These are phyloP conservation scores for Oncorhynchus tshawytscha DNA, from an alignment of 2,113 vertebrate genomes.

Conservation along the genomic window DNA sequence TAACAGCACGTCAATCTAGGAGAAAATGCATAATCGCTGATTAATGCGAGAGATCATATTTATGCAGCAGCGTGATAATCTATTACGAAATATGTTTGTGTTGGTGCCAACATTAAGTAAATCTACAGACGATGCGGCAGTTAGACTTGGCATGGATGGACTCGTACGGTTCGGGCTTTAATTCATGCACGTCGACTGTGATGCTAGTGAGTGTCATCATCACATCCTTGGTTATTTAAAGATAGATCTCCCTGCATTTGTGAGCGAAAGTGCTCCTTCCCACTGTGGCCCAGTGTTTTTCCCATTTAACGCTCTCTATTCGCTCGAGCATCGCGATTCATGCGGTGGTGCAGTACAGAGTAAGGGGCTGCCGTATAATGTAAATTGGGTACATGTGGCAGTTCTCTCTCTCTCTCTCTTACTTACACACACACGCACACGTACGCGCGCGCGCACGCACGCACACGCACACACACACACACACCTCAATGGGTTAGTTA, in stretches of 20 bases:
- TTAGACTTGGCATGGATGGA: slow-evolving; percentile 67
- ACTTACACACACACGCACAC: not conserved
- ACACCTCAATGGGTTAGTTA: slow-evolving; percentile 50
- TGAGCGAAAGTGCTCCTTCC: slow-evolving; percentile 20
- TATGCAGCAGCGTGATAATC: slow-evolving; percentile 38
- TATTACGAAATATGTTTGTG: slow-evolving; percentile 47
- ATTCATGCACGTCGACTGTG: slow-evolving; percentile 66
- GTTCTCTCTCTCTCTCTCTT: slow-evolving; percentile 18
- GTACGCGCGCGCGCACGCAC: not conserved
- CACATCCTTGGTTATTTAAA: slow-evolving; percentile 74
- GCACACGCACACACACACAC: slow-evolving; percentile 26
- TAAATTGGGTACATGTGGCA: slow-evolving; percentile 58
- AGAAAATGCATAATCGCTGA: slow-evolving; percentile 38
- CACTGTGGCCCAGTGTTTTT: slow-evolving; percentile 35
- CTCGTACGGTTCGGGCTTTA: slow-evolving; percentile 48
- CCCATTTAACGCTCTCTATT: slow-evolving; percentile 53
- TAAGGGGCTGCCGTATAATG: slow-evolving; percentile 44
- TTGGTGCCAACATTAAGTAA: slow-evolving; percentile 52
- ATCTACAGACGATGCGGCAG: slow-evolving; percentile 72
- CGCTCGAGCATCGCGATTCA: slow-evolving; percentile 28
- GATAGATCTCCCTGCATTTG: slow-evolving; percentile 62
- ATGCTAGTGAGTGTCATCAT: slow-evolving; percentile 71
- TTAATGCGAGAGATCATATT: slow-evolving; percentile 48
- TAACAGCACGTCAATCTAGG: slow-evolving; percentile 32
- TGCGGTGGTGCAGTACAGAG: slow-evolving; percentile 61